Evolutionary conservation across 2,797 vertebrate genomes (phyloP), one percentile per base, ranked within the genome.

Genomic region (Sternotherus odoratus): DNA sequence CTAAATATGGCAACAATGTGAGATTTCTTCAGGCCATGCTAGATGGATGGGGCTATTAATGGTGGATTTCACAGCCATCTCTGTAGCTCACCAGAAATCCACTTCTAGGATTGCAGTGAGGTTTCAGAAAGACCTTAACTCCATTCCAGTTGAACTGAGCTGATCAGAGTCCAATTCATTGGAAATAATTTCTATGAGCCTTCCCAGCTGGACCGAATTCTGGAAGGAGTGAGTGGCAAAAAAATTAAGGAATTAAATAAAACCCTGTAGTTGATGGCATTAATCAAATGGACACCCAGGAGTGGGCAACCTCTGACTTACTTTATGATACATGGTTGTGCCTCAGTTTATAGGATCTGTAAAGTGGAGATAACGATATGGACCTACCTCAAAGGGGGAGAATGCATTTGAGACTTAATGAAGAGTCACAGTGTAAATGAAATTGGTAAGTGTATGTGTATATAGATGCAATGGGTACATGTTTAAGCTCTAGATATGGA

Each of bases 91-190:
- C 90, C 94, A 93, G 94, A 95, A 97, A 96, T 96, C 95, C 94
- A 94, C 95, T 96, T 97, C 89, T 89, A 94, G 92, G 81, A 96
- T 91, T 94, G 84, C 89, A 53, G 83, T 94, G 91, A 94, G 86
- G 87, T 92, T 96, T 97, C 85, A 94, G 87, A 72, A 96, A 96
- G 94, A 92, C 92, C 94, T 96, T 97, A 95, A 92, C 87, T 56
- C 87, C 93, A 94, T 88, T 97, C 95, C 94, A 96, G 90, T 15
- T 46, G 48, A 49, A 50, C 92, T 95, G 94, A 96, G 91, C 94
- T 96, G 95, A 96, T 96, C 96, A 94, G 79, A 97, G 93, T 96
- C 94, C 96, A 97, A 92, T 94, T 97, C 96, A 86, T 94, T 96
- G 95, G 96, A 95, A 97, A 94, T 95, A 94, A 95, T 97, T 96